These are phyloP conservation scores for Schizotus pectinicornis DNA, from an alignment of 2,888 invertebrate genomes.

Conservation along the genomic window DNA sequence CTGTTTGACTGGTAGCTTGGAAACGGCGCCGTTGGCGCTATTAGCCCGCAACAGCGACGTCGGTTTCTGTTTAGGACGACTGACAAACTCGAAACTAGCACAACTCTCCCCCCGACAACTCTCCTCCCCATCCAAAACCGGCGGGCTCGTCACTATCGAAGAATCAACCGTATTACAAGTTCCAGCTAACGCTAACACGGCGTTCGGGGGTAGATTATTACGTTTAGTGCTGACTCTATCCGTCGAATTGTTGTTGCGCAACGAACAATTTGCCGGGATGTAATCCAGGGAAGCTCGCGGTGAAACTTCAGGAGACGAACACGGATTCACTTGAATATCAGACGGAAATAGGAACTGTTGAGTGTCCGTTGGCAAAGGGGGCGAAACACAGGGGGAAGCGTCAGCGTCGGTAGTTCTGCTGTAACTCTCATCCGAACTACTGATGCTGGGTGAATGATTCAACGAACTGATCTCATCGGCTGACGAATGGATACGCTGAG, in stretches of 20 bases:
- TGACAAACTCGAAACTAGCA: constrained; percentile 68
- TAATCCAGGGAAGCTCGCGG: constrained; percentile 61
- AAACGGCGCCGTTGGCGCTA: constrained; percentile 48
- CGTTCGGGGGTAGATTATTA: constrained; percentile 63
- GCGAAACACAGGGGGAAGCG: constrained; percentile 63
- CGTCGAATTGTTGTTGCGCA: constrained; percentile 50
- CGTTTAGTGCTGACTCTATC: constrained; percentile 47
- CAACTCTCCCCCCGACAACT: constrained; percentile 69
- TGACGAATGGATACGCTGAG: constrained; percentile 74
- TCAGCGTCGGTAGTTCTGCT: constrained; percentile 80
- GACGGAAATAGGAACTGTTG: constrained; percentile 69
- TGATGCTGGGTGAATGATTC: constrained; percentile 81
- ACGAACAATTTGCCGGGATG: constrained; percentile 60
- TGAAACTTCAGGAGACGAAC: constrained; percentile 53
- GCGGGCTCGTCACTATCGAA: constrained; percentile 60
- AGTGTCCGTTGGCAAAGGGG: constrained; percentile 57
- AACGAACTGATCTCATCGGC: constrained; percentile 84
- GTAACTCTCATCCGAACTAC: constrained; percentile 85
- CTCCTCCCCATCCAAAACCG: constrained; percentile 68
- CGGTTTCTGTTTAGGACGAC: constrained; percentile 56
- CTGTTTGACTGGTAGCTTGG: constrained; percentile 30
- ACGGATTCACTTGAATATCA: constrained; percentile 64
- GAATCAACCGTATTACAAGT: constrained; percentile 60
- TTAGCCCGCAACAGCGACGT: constrained; percentile 48
- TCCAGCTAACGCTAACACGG: constrained; percentile 61